Base-by-base conservation (phyloP, 2,888 invertebrate species). In the Metacarcinus magister region DNA sequence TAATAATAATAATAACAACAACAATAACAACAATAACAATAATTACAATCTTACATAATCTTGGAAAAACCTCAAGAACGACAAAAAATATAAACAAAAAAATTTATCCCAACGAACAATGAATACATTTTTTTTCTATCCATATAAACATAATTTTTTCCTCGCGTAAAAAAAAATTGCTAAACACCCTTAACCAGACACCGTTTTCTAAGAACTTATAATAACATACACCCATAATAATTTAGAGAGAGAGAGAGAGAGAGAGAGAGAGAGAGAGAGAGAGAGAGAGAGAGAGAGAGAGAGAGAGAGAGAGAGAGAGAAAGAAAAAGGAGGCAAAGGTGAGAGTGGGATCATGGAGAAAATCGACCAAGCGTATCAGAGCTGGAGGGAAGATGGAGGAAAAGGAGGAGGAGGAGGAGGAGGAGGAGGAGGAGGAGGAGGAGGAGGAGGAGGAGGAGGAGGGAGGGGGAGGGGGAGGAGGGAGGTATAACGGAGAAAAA, bases 171-270 rank as follows among this genome's bases (percentile, higher is more conserved):
- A n/a, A n/a, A n/a, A n/a, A n/a, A n/a, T n/a, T n/a, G n/a, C n/a
- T n/a, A n/a, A n/a, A n/a, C n/a, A n/a, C n/a, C n/a, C n/a, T n/a
- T n/a, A 4, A 10, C 46, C 46, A 54, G 13, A 54, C 54, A 7
- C 54, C 54, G 54, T 54, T 54, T 54, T 54, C 54, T 54, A 13
- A 54, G 54, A 54, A 54, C 13, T 5, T 16, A 67, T n/a, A 23
- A 16, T 23, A 67, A 16, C 16, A 60, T 60, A 13, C 13, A 48
- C 48, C 13, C 13, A 48, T 48, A 48, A 48, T 48, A 5, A 48
- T n/a, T n/a, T n/a, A n/a, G n/a, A n/a, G n/a, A 46, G 91, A 91
- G 91, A 82, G 82, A 82, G 82, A 82, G 82, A 82, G 82, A 82
- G 82, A 82, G 82, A 82, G 82, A 75, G 75, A 75, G 75, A 75